Base-by-base conservation (phyloP, 2,797 vertebrate genomes). In the Clarias pachynema region DNA sequence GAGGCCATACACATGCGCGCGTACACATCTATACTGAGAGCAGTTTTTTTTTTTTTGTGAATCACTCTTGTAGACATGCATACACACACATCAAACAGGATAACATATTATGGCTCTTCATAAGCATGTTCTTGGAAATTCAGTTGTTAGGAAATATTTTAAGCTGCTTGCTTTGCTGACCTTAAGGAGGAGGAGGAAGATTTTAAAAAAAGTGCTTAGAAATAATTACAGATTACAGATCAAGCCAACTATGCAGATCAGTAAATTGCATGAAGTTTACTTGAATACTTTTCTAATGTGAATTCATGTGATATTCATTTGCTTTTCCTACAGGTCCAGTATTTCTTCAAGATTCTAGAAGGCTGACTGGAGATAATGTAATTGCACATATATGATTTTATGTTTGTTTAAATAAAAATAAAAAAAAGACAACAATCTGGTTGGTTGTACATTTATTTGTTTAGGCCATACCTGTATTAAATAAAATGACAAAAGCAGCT, bases 281-380 rank as follows among this genome's bases (percentile, higher is more conserved):
- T 84, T 34, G 49, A n/a, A n/a, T 14, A 26, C 7, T 12, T 60
- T 15, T n/a, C 1, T 57, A 44, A 4, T 79, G 22, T 66, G 29
- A 75, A 31, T 63, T 18, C 63, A 44, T 53, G 16, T 74, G 69
- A 24, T 70, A 40, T 77, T 81, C 49, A 53, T 53, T 86, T 6
- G 82, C 31, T 88, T 18, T 86, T 44, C 81, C 85, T 87, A 53
- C 87, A 99, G 98, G 97, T 99, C 73, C 96, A 99, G 89, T 99
- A 99, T 91, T 99, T 99, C 94, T 99, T 99, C 95, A 97, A 96
- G 95, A 98, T 99, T 89, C 88, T 99, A 94, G 97, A 99, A 62
- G 96, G 90, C 57, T 83, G 82, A 84, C n/a, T 60, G 22, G 63
- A 40, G 14, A 82, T 99, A 92, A 95, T 24, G 3, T 5, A 8